Evolutionary conservation across 1,140 invertebrate species (phyloP).

Genomic region (Cyclina sinensis): DNA sequence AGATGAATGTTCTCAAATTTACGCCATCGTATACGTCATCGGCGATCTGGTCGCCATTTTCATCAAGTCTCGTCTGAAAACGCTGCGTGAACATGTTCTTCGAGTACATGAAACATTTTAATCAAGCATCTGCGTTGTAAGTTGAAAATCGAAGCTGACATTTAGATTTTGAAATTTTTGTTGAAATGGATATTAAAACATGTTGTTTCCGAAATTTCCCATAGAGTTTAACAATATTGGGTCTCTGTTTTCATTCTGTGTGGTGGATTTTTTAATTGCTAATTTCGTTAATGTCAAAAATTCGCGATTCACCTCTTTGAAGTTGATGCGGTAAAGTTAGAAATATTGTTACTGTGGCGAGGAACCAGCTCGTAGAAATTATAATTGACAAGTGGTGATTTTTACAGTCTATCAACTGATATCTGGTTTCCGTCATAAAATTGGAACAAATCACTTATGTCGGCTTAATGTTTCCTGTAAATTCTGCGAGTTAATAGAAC

Average conservation of each 20-base stretch:
- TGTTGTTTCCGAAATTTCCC: slow-evolving; percentile 43
- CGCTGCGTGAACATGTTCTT: slow-evolving; percentile 50
- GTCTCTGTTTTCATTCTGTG: slow-evolving; percentile 44
- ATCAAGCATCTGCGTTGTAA: slow-evolving; percentile 41
- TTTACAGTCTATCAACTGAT: slow-evolving; percentile 32
- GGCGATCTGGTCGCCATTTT: slow-evolving; percentile 58
- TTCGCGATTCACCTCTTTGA: slow-evolving; percentile 25
- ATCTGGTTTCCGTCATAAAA: slow-evolving; percentile 44
- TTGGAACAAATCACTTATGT: slow-evolving; percentile 6
- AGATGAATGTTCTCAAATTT: slow-evolving; percentile 40
- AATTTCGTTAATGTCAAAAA: slow-evolving; percentile 66
- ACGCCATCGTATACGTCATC: slow-evolving; percentile 5
- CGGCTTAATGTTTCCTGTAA: slow-evolving; percentile 15
- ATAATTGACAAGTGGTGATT: slow-evolving; percentile 38
- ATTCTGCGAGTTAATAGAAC: neutral
- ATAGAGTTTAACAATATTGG: slow-evolving; percentile 38
- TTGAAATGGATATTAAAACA: slow-evolving; percentile 48
- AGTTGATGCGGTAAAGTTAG: slow-evolving; percentile 10
- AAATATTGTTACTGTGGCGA: slow-evolving; percentile 11
- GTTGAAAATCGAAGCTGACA: slow-evolving; percentile 65
- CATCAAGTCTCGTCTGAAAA: slow-evolving; percentile 65
- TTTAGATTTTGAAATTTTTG: slow-evolving; percentile 46
- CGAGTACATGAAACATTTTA: slow-evolving; percentile 12
- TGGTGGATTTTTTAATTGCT: slow-evolving; percentile 51
- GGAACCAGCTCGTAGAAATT: slow-evolving; percentile 39